Conservation (phyloP, 2,888 invertebrate genomes). For the Drosophila subquinaria region DNA sequence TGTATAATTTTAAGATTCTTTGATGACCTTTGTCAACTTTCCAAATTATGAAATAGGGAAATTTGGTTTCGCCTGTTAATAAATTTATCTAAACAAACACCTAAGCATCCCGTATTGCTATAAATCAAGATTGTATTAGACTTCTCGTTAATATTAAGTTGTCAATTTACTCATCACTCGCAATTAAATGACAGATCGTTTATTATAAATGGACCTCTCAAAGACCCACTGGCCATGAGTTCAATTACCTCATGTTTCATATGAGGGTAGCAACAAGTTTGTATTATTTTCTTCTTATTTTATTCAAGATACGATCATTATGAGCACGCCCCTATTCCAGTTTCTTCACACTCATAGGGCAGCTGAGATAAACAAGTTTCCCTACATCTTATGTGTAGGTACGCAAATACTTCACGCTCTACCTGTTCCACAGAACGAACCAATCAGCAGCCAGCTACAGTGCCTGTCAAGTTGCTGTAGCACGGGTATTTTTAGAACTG, state of each 20-base stretch:
- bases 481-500: conserved; percentile 9
- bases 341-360: conserved; percentile 41
- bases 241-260: conserved; percentile 45
- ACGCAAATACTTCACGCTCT: conserved; percentile 51
- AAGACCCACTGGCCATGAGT: conserved; percentile 20
- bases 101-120: conserved; percentile 47
- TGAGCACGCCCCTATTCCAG: conserved; percentile 46
- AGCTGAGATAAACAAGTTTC: conserved; percentile 36
- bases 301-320: conserved; percentile 20
- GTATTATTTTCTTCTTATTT: conserved; percentile 8
- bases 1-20: not conserved
- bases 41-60: not conserved
- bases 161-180: conserved; percentile 43
- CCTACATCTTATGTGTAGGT: conserved; percentile 21
- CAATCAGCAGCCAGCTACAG: conserved; percentile 49
- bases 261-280: conserved; percentile 50
- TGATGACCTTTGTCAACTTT: not conserved
- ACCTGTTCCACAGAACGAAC: conserved; percentile 39
- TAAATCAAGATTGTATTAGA: conserved; percentile 25
- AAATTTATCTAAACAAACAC: conserved; percentile 3
- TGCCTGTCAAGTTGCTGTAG: conserved; percentile 7
- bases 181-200: conserved; percentile 55
- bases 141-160: conserved; percentile 39
- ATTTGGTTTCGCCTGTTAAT: not conserved
- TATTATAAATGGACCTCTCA: conserved; percentile 28